phyloP scores from a whole-genome alignment of 2,888 invertebrate species.

The Drosophila affinis region DNA sequence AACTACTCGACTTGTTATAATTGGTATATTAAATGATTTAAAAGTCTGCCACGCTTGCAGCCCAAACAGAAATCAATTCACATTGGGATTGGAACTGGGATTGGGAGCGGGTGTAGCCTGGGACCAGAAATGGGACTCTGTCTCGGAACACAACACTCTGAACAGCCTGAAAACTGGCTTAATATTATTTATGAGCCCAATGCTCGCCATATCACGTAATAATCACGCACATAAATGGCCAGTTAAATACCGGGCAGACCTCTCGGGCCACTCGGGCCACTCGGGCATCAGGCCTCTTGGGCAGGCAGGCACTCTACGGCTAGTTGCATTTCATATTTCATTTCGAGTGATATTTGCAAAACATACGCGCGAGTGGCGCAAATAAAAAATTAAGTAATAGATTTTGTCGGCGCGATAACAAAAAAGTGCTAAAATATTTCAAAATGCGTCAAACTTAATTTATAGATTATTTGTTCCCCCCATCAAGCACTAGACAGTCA shows the following conservation, averaged over 20 bases:
- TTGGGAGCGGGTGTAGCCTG: constrained; percentile 31
- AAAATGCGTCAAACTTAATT: constrained; percentile 72
- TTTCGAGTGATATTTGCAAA: constrained; percentile 73
- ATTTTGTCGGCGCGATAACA: constrained; percentile 77
- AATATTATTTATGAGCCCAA: constrained; percentile 76
- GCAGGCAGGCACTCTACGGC: constrained; percentile 9
- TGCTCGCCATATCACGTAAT: constrained; percentile 77
- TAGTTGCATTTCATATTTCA: constrained; percentile 77
- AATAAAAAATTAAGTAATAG: constrained; percentile 79
- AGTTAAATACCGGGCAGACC: constrained; percentile 60
- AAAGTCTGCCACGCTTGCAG: constrained; percentile 75
- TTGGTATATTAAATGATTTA: constrained; percentile 84
- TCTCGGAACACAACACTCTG: constrained; percentile 36
- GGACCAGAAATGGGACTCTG: constrained; percentile 54
- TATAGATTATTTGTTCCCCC: constrained; percentile 53
- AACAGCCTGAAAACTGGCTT: constrained; percentile 62
- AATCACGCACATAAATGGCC: constrained; percentile 79
- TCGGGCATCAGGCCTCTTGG: not conserved
- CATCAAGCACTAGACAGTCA: constrained; percentile 53
- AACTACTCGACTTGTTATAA: constrained; percentile 83
- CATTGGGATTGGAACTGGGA: constrained; percentile 31
- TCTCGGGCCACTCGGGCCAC: constrained; percentile 2
- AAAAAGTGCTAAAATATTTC: constrained; percentile 81
- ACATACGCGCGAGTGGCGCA: constrained; percentile 64
- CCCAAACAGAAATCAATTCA: constrained; percentile 76